phyloP scores from a whole-genome alignment of 2,888 invertebrate genomes.

The Eupithecia centaureata region DNA sequence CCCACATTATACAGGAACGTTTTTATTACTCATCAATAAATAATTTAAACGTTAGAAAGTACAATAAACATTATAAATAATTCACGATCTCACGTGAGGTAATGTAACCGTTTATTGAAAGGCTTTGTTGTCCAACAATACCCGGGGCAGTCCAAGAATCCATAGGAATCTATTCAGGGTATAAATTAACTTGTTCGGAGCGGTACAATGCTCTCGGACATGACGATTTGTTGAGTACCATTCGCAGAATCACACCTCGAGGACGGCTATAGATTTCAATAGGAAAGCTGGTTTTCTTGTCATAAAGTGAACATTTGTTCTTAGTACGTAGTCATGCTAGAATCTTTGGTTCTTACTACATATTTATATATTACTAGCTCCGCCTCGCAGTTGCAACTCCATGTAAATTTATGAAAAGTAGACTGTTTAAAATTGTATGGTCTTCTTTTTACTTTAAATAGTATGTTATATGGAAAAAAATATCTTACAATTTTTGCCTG shows the following conservation, averaged over 20 bases:
- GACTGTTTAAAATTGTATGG: too few relatives aligned
- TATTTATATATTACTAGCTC: too few relatives aligned
- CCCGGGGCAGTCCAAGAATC: constrained; percentile 51
- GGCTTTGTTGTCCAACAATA: constrained; percentile 37
- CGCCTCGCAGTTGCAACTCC: too few relatives aligned
- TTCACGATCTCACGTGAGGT: constrained; percentile 6
- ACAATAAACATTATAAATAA: constrained; percentile 8
- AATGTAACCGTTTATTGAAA: constrained; percentile 28
- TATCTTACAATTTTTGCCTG: too few relatives aligned
- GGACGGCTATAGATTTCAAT: neutral
- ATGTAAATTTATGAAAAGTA: too few relatives aligned
- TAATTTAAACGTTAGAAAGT: constrained; percentile 1
- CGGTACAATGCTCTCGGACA: constrained; percentile 47
- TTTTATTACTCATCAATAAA: constrained; percentile 4
- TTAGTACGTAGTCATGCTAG: too few relatives aligned
- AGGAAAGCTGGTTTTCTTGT: too few relatives aligned
- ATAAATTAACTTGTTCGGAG: constrained; percentile 72
- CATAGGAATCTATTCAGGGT: constrained; percentile 51
- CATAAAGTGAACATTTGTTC: too few relatives aligned
- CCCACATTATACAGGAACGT: neutral
- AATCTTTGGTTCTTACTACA: too few relatives aligned
- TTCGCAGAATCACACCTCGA: constrained; percentile 5
- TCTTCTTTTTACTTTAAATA: too few relatives aligned
- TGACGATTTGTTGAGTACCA: constrained; percentile 48
- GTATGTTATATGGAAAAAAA: too few relatives aligned